Base-by-base conservation (phyloP, 2,113 vertebrate species). In the Neoarius graeffei region DNA sequence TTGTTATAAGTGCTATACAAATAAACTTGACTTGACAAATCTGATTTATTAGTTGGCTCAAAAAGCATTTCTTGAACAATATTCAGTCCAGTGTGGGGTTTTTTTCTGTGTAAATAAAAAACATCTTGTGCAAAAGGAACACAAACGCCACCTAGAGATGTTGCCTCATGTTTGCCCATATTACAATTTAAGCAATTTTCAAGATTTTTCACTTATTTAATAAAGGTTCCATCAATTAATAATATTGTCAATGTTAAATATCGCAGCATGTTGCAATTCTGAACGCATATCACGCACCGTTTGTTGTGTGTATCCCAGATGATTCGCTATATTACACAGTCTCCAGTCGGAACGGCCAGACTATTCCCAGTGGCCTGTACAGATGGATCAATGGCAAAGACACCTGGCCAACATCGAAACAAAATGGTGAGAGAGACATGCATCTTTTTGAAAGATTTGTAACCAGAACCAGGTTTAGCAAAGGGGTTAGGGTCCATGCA, bases 291-390 rank as follows among this genome's bases (percentile, higher is more conserved):
- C 23, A 0, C 56, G 56, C 5, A 14, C 17, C 11, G 50, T 71
- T 23, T 56, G 11, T 30, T 57, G 69, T 56, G 62, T 88, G 25
- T 86, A 54, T 74, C 13, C 20, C 66, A 91, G 91, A 13, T 27
- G 30, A 84, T 0, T 62, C 83, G 4, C 83, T 92, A 14, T 92
- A 86, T 71, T 81, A 83, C 42, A 86, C 85, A 20, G 3, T 25
- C 14, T 62, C 83, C 9, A 35, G 3, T 6, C 0, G 0, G 5
- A 4, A 25, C 3, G 2, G 4, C 3, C 0, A 15, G 19, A 3
- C 48, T 64, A 17, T 10, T 17, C 17, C 3, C 52, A 42, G 19
- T 0, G 91, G 90, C 10, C 73, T 91, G 6, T 89, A 84, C 85
- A 85, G 83, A 13, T 56, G 35, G 15, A 50, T 0, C 57, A 50